Evolutionary conservation across 2,888 invertebrate genomes (phyloP).

Genomic region (Habrosyne pyritoides): DNA sequence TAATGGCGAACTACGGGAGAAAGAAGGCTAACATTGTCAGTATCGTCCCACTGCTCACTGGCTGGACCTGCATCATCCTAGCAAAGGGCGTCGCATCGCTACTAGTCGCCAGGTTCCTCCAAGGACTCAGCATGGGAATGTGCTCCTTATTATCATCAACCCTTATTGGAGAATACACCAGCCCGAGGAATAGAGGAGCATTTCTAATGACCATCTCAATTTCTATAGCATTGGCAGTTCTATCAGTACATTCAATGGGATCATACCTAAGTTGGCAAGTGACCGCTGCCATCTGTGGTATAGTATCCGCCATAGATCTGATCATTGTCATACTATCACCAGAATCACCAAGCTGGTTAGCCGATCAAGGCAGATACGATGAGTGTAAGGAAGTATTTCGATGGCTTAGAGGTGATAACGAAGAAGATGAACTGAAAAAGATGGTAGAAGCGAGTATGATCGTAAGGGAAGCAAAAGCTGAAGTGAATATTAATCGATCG

Average conservation of each 20-base stretch:
- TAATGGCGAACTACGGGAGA: slow-evolving; percentile 83
- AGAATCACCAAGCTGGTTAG: slow-evolving; percentile 84
- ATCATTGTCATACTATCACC: slow-evolving; percentile 47
- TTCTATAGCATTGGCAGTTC: slow-evolving; percentile 79
- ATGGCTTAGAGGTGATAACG: slow-evolving; percentile 67
- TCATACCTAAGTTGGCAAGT: slow-evolving; percentile 74
- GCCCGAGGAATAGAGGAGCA: slow-evolving; percentile 80
- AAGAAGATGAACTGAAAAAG: slow-evolving; percentile 54
- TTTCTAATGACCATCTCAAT: slow-evolving; percentile 81
- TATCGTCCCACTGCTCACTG: slow-evolving; percentile 69
- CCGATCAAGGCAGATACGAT: slow-evolving; percentile 66
- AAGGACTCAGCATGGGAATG: slow-evolving; percentile 66
- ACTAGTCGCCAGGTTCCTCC: slow-evolving; percentile 51
- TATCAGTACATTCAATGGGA: slow-evolving; percentile 81
- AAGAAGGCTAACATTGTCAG: slow-evolving; percentile 73
- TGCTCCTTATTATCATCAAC: slow-evolving; percentile 63
- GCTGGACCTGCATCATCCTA: slow-evolving; percentile 79
- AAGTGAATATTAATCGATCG: slow-evolving; percentile 11
- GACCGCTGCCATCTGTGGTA: slow-evolving; percentile 63
- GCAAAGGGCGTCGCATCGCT: slow-evolving; percentile 55
- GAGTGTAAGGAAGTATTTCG: slow-evolving; percentile 76
- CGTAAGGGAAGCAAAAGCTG: slow-evolving; percentile 15
- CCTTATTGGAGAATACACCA: slow-evolving; percentile 74
- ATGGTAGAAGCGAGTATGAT: slow-evolving; percentile 30
- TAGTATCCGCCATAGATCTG: slow-evolving; percentile 58